Evolutionary conservation across 2,797 vertebrate species (phyloP).

Genomic region (Crax fasciolata): DNA sequence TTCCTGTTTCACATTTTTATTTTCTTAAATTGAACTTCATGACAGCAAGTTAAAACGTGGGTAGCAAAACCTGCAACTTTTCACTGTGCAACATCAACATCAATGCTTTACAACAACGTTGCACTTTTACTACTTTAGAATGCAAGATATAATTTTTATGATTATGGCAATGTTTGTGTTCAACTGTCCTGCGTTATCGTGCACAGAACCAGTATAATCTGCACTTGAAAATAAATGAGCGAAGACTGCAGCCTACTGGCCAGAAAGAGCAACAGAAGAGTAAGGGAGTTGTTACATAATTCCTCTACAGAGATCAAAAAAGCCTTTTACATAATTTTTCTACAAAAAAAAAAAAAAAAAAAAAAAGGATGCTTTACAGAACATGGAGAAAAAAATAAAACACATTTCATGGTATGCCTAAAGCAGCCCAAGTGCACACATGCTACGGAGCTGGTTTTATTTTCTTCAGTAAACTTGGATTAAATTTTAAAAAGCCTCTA

Average conservation of each 20-base stretch:
- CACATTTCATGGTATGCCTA: not conserved
- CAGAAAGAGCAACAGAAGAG: not conserved
- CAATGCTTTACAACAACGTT: not conserved
- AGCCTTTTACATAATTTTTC: not conserved
- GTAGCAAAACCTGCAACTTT: not conserved
- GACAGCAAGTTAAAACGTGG: not conserved
- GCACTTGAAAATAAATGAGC: constrained; percentile 24
- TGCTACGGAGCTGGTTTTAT: not conserved
- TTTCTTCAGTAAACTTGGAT: not conserved
- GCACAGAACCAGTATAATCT: not conserved
- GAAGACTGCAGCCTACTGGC: constrained; percentile 47
- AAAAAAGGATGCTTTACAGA: fast-evolving
- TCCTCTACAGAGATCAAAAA: not conserved
- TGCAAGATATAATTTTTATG: not conserved
- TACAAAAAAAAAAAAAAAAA: too few relatives aligned
- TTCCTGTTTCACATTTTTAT: constrained; percentile 1
- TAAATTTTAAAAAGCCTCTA: not conserved
- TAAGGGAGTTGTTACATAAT: not conserved
- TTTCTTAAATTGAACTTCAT: not conserved
- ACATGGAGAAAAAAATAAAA: not conserved
- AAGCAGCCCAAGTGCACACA: not conserved
- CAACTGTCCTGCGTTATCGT: not conserved
- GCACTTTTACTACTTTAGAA: constrained; percentile 48
- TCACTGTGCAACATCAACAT: not conserved
- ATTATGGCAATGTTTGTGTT: not conserved